Evolutionary conservation across 30 jellyfish, hydroid and myxozoan species (phyloP).

Genomic region (Aurelia coerulea): DNA sequence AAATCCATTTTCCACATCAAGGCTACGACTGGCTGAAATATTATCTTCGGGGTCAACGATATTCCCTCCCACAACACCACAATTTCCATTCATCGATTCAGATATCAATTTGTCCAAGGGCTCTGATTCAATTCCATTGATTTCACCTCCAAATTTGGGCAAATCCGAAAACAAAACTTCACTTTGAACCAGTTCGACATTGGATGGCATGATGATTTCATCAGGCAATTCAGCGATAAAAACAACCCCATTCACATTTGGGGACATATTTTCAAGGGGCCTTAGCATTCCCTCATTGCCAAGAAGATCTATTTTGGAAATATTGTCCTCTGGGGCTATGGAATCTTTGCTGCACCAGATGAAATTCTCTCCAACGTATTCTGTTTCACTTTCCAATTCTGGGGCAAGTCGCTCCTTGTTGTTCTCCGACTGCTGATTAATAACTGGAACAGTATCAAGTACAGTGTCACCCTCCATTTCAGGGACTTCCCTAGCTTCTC

Average conservation of each 20-base stretch:
- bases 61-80: background rate
- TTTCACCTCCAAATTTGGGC: too few relatives aligned
- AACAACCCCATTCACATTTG: too few relatives aligned
- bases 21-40: too few relatives aligned
- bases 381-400: background rate
- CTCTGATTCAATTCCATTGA: too few relatives aligned
- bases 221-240: too few relatives aligned
- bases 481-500: background rate
- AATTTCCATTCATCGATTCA: slow-evolving; percentile 2
- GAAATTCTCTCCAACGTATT: slow-evolving; percentile 23
- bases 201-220: too few relatives aligned
- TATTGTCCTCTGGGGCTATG: background rate
- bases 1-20: too few relatives aligned
- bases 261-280: too few relatives aligned
- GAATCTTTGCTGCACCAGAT: slow-evolving; percentile 1
- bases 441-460: background rate
- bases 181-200: too few relatives aligned
- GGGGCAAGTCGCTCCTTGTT: background rate
- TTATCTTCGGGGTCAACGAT: background rate
- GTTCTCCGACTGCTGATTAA: background rate
- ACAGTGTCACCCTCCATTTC: background rate
- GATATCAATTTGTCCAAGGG: background rate
- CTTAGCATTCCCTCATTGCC: too few relatives aligned
- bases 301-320: background rate
- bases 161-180: too few relatives aligned